Evolutionary conservation across 2,797 vertebrate genomes (phyloP), one percentile per base, ranked within the genome.

Genomic region (Sebastes trivittatus): DNA sequence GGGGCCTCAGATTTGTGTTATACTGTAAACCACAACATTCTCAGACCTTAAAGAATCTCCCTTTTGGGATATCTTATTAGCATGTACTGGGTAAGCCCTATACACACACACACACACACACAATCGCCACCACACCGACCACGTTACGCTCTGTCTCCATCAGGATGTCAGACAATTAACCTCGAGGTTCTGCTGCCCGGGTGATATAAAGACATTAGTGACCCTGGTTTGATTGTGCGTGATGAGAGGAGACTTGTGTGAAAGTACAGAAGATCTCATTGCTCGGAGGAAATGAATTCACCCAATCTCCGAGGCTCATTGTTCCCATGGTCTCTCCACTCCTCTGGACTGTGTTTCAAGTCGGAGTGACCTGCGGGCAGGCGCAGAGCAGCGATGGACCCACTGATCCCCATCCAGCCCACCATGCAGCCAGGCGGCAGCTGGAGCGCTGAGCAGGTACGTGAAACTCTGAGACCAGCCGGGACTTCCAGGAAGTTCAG

Each of bases 31-130:
- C 88, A 84, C 89, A 93, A 75, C 89, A 93, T 94, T 94, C 90
- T 93, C 90, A 95, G 92, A 93, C 89, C 80, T 87, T 86, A 59
- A 92, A 90, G 77, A 93, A 92, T 92, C 86, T 90, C 73, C 18
- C 67, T 80, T 85, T 88, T 73, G 65, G 86, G 77, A 87, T 81
- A 64, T 77, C 77, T 77, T 80, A 78, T 83, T 72, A 88, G 88
- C 81, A 81, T 87, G 77, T 71, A 80, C 64, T 82, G 75, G 72
- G 42, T 74, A 77, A 85, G 34, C 78, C 66, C 11, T 42, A 46
- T 20, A 55, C 49, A 67, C 68, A 67, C 68, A 42, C 36, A 59
- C 36, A 72, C n/a, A 76, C 63, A 79, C 74, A 63, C 67, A 80
- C 7, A 22, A 72, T 38, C 46, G 14, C 20, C 34, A 23, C 55